These are phyloP conservation scores for Pyrgilauda ruficollis DNA, from an alignment of 2,113 vertebrate species.

Conservation along the genomic window DNA sequence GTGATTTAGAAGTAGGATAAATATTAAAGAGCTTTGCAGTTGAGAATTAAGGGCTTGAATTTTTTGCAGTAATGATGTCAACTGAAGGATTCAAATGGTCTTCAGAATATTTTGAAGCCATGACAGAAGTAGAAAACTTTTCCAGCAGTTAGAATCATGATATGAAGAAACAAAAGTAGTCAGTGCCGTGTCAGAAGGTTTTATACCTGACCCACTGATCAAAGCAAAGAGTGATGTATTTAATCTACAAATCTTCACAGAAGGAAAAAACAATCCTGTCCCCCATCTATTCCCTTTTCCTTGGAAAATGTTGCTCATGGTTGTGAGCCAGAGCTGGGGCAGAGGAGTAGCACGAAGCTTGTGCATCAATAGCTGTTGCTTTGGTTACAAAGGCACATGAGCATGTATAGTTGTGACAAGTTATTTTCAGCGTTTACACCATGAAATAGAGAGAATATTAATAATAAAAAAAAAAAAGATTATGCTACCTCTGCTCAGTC, in stretches of 20 bases:
- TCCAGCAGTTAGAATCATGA: background rate
- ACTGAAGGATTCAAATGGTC: background rate
- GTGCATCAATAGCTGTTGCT: constrained; percentile 64
- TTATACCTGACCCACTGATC: background rate
- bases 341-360: constrained; percentile 14
- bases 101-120: background rate
- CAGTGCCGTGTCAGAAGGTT: background rate
- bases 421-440: constrained; percentile 55
- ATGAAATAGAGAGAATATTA: constrained; percentile 46
- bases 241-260: background rate
- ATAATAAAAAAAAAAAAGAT: background rate
- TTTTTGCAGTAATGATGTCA: background rate
- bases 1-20: constrained; percentile 17
- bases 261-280: background rate
- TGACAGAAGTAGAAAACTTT: background rate
- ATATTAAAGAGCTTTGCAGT: constrained; percentile 3
- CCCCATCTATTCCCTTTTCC: background rate
- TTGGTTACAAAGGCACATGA: constrained; percentile 52
- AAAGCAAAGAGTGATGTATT: background rate
- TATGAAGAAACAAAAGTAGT: background rate
- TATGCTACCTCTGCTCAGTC: constrained; percentile 23
- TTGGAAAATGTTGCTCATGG: background rate
- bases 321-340: background rate
- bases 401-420: constrained; percentile 20
- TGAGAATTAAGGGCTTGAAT: background rate